Evolutionary conservation across 1,140 invertebrate species (phyloP).

Genomic region (Anoplolepis gracilipes): DNA sequence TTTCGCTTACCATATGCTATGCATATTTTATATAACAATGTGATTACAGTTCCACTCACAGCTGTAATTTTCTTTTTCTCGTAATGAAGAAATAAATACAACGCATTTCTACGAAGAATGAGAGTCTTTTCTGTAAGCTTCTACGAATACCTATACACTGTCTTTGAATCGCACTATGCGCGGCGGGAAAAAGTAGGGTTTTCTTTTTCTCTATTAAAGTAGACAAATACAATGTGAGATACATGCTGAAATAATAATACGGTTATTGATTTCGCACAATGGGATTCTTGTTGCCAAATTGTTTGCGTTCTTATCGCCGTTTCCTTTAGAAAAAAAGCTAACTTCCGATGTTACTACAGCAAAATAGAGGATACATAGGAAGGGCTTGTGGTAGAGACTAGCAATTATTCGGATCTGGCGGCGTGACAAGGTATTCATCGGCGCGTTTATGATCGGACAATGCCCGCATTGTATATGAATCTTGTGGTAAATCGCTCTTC

Average conservation of each 20-base stretch:
- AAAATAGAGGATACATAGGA: constrained; percentile 83
- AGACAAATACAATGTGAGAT: constrained; percentile 61
- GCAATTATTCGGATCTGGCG: constrained; percentile 94
- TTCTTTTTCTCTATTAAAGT: constrained; percentile 31
- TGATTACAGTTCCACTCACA: constrained; percentile 17
- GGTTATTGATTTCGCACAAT: constrained; percentile 67
- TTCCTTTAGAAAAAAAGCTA: constrained; percentile 76
- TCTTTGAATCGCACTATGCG: constrained; percentile 39
- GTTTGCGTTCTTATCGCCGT: constrained; percentile 60
- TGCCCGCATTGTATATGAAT: constrained; percentile 95
- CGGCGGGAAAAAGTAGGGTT: constrained; percentile 57
- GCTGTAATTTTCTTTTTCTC: constrained; percentile 23
- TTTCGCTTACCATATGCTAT: constrained; percentile 34
- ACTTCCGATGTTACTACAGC: constrained; percentile 83
- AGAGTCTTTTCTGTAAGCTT: constrained; percentile 35
- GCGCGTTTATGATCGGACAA: constrained; percentile 96
- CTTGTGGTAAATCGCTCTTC: constrained; percentile 97
- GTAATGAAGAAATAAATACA: constrained; percentile 51
- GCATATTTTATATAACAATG: constrained; percentile 23
- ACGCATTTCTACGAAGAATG: constrained; percentile 26
- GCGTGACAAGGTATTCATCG: constrained; percentile 94
- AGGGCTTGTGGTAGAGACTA: constrained; percentile 87
- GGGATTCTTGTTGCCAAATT: constrained; percentile 59
- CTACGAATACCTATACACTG: constrained; percentile 62
- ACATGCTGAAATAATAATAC: constrained; percentile 49